These are phyloP conservation scores for Mamestra configurata DNA, from an alignment of 1,140 invertebrate genomes.

Conservation along the genomic window DNA sequence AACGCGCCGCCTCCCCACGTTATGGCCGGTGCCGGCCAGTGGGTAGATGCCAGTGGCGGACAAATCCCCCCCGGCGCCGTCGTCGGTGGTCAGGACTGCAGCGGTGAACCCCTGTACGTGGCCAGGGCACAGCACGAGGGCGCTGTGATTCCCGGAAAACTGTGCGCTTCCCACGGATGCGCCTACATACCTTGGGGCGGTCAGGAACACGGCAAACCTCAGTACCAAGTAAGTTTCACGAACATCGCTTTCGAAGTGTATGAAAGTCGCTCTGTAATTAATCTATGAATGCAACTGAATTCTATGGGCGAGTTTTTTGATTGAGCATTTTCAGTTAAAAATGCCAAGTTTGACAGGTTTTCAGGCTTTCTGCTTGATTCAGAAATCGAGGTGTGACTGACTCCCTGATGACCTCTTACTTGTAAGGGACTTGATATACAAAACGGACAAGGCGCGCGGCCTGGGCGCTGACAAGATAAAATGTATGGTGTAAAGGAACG, in stretches of 20 bases:
- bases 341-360: no score
- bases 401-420: no score
- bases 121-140: constrained; percentile 92
- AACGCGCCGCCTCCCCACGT: constrained; percentile 55
- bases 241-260: neutral
- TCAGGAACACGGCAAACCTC: constrained; percentile 91
- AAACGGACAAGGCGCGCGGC: no score
- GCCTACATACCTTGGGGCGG: constrained; percentile 94
- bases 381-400: no score
- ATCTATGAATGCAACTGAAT: no score
- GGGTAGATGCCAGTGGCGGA: constrained; percentile 91
- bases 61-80: constrained; percentile 92
- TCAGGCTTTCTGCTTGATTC: no score
- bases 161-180: constrained; percentile 91
- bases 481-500: no score
- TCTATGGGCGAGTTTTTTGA: no score
- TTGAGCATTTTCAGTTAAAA: no score
- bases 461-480: no score
- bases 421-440: no score
- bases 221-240: constrained; percentile 91
- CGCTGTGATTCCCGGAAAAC: constrained; percentile 93
- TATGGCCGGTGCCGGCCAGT: constrained; percentile 83
- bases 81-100: constrained; percentile 91
- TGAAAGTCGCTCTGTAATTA: neutral
- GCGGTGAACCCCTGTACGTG: constrained; percentile 92